Base-by-base conservation (phyloP, 2,888 invertebrate species). In the Euclidia mi region DNA sequence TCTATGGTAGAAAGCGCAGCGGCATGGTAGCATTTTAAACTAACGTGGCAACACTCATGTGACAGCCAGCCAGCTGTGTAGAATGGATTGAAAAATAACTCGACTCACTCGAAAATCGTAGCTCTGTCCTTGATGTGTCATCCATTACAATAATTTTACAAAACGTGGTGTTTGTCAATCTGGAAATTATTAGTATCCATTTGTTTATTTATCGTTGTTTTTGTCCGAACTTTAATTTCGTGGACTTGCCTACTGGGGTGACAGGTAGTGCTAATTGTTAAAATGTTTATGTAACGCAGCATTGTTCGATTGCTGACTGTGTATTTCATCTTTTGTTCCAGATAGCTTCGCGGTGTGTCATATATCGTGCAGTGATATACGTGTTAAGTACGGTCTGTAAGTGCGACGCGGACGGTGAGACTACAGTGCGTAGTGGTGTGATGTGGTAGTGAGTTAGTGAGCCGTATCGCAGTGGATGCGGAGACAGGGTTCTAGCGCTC, bases 251-350 rank as follows among this genome's bases (percentile, higher is more conserved):
- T 79, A 78, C 80, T 78, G 74, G 65, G 81, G 81, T 81, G 84
- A 84, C 86, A 88, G 87, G 85, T 86, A 83, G 80, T 78, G 81
- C 49, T 82, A 84, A 85, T 89, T 86, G 85, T 87, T 84, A 80
- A 89, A 90, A 90, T 93, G 94, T 94, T 94, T 94, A 94, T 94
- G 90, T 94, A 94, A 94, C 90, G 84, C 83, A 86, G 87, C 84
- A 88, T 90, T 89, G 88, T 91, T 89, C 85, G 76, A 81, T 84
- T 74, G 84, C 85, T 92, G 82, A 90, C 78, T 84, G 82, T 85
- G 80, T 85, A 74, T 88, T 84, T 86, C 82, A 82, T 90, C 85
- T 89, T 83, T 93, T 94, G 92, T 94, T 94, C 75, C 92, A 94
- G 94, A 91, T 91, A 84, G 70, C 76, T 79, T 80, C 76, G 73